Evolutionary conservation across 2,797 vertebrate genomes (phyloP), one percentile per base, ranked within the genome.

Genomic region (Gadopsis bispinosus): DNA sequence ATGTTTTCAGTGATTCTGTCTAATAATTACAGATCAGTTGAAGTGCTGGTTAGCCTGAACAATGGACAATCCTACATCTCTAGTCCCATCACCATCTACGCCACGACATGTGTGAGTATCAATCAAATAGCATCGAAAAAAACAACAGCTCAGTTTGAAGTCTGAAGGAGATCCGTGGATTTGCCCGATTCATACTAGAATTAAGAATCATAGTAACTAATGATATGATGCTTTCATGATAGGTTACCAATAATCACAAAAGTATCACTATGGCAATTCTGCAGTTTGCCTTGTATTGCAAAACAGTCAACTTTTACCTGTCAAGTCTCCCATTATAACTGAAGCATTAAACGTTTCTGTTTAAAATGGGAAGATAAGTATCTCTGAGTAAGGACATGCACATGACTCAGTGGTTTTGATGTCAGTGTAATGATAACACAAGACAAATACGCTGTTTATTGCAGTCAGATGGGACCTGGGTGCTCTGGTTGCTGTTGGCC

Each of bases 31-130:
- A 99, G 98, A 88, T 96, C 96, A 11, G 81, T 99, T 26, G 95
- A 98, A 51, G 98, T 99, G 82, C 94, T 96, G 83, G 96, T 99
- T 68, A 99, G 97, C 81, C 92, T 98, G 69, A 99, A 97, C 75
- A 94, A 96, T 71, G 97, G 97, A 50, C 94, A 97, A 5, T 96
- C 97, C 79, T 96, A 94, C 85, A 95, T 98, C 81, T 97, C 97
- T 14, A 95, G 93, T 88, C 97, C 97, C 1, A 72, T 97, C 75
- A 95, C 91, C 22, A 96, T 99, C 90, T 94, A 95, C 0, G 97
- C 98, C 69, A 96, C 96, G 0, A 88, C 95, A 71, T 99, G 98
- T 91, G 98, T 99, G 94, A 98, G 98, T 98, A 83, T 56, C 33
- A 72, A n/a, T 17, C 17, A 6, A 11, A 59, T 3, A 45, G n/a